Evolutionary conservation across 2,113 vertebrate species (phyloP), one percentile per base, ranked within the genome.

Genomic region (Nothoprocta perdicaria): DNA sequence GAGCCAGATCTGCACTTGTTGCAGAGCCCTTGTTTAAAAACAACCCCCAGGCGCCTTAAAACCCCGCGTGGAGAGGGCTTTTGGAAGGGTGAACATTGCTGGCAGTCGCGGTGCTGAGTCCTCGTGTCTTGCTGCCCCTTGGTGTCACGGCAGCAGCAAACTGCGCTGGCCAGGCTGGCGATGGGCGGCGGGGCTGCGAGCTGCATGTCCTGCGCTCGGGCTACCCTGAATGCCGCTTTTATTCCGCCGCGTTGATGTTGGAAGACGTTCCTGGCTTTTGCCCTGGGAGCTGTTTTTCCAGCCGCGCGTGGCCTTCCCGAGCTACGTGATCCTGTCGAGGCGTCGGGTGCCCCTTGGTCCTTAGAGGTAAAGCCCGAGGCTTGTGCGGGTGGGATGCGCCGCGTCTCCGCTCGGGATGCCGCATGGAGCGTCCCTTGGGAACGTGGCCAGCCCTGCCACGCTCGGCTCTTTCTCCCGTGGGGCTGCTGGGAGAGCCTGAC

Each of bases 261-360:
- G 94, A 92, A 85, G 79, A 48, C 71, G 48, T 74, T 81, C 68
- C 85, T 92, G 95, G 85, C 43, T 0, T 87, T 93, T 14, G 8
- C 82, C 84, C 57, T 48, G 63, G 76, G 31, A 82, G 79, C 65
- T 96, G 78, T 96, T 96, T 95, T 94, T 84, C 61, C 84, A 91
- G 82, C 66, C 65, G 0, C 15, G 0, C 60, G 76, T 77, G 85
- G 81, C 91, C 84, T 76, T 85, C 84, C 0, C 0, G 23, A 91
- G 86, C 55, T 87, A 53, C 0, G 12, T 7, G 91, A 88, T 80
- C 61, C 82, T 53, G 80, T 68, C 18, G 35, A 80, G 87, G 85
- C 72, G 83, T 66, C 86, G 91, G 41, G 9, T 48, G 21, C 48
- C 48, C 19, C 48, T 48, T 48, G 48, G 48, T 48, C 22, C 48